phyloP scores from a whole-genome alignment of 1,140 invertebrate genomes.

The Aethina tumida region DNA sequence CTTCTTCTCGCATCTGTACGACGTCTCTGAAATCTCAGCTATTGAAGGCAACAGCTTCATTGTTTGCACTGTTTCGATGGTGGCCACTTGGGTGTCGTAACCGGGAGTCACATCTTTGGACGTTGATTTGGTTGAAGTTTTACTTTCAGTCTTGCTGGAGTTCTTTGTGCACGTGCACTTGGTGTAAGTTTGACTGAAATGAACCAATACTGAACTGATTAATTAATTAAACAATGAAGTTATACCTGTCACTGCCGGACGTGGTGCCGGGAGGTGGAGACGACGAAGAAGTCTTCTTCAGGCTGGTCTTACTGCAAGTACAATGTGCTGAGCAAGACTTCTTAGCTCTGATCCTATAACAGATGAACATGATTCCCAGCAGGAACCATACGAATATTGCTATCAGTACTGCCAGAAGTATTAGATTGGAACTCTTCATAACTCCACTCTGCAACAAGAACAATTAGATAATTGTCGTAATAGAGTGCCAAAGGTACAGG shows the following conservation, averaged over 20 bases:
- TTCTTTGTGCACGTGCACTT: no score
- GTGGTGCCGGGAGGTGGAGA: constrained; percentile 8
- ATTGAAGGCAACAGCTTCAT: constrained; percentile 22
- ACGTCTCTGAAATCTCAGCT: constrained; percentile 20
- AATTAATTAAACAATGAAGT: no score
- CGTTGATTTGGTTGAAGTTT: neutral
- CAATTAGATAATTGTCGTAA: constrained; percentile 3
- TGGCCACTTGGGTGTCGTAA: constrained; percentile 6
- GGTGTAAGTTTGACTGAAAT: neutral
- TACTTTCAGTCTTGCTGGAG: neutral
- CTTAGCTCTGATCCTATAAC: constrained; percentile 24
- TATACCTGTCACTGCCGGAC: constrained; percentile 5
- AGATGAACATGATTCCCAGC: constrained; percentile 29
- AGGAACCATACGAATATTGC: constrained; percentile 31
- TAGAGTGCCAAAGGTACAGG: neutral
- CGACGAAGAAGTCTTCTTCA: neutral
- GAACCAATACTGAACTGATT: neutral
- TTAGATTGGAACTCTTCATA: constrained; percentile 12
- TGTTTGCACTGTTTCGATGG: constrained; percentile 15
- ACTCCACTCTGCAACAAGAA: neutral
- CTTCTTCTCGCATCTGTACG: no score
- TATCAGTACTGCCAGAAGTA: constrained; percentile 25
- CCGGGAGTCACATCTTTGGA: neutral
- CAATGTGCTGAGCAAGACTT: neutral
- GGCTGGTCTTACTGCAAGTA: neutral